These are phyloP conservation scores for Agrypnia vestita DNA, from an alignment of 1,140 invertebrate species.

Conservation along the genomic window DNA sequence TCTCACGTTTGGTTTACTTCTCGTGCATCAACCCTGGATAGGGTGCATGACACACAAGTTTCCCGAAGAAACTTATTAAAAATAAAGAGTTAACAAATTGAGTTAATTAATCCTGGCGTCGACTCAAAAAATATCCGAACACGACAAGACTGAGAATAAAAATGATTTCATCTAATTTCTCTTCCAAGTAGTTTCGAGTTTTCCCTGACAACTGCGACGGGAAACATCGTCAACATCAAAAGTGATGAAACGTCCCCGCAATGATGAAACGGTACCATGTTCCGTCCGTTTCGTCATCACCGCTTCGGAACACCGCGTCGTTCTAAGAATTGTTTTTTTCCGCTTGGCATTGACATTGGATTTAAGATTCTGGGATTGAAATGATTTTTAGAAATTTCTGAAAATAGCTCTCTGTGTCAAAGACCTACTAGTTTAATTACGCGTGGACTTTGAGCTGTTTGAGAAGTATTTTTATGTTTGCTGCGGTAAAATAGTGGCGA, in stretches of 20 bases:
- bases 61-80: no score
- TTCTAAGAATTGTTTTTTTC: constrained; percentile 24
- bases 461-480: no score
- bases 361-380: not conserved
- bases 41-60: no score
- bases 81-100: constrained; percentile 19
- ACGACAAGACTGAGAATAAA: constrained; percentile 29
- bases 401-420: constrained; percentile 25
- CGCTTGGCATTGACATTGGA: constrained; percentile 39
- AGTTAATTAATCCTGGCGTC: constrained; percentile 25
- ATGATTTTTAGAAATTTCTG: constrained; percentile 22
- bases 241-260: not conserved
- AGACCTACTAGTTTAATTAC: constrained; percentile 36
- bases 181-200: constrained; percentile 19
- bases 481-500: no score
- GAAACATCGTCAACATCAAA: constrained; percentile 4
- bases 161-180: constrained; percentile 38
- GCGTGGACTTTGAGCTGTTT: constrained; percentile 20
- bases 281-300: constrained; percentile 37
- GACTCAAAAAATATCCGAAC: constrained; percentile 15
- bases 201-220: constrained; percentile 25
- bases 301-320: constrained; percentile 5
- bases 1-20: no score
- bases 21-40: no score
- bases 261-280: constrained; percentile 25